Evolutionary conservation across 2,888 invertebrate genomes (phyloP).

Genomic region (Nezara viridula): DNA sequence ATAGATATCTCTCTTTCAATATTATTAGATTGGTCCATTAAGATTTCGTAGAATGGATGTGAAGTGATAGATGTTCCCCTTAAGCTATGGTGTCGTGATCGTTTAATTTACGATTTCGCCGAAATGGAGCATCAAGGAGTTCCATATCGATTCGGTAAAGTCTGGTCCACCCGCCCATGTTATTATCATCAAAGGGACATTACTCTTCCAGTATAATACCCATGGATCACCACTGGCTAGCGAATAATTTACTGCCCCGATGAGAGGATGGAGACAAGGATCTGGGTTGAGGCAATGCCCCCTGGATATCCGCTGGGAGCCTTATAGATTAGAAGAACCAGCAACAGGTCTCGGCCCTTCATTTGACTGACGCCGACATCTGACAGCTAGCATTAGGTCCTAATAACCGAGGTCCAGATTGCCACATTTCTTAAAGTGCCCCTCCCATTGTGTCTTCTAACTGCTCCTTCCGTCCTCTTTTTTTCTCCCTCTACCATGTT

Average conservation of each 20-base stretch:
- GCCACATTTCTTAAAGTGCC: slow-evolving; percentile 49
- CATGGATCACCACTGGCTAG: neutral
- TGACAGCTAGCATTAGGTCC: slow-evolving; percentile 30
- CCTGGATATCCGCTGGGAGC: neutral
- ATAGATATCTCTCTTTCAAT: neutral
- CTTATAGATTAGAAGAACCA: slow-evolving; percentile 14
- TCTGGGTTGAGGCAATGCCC: neutral
- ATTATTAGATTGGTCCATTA: neutral
- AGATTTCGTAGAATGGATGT: neutral
- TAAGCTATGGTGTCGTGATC: neutral
- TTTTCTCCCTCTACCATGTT: neutral
- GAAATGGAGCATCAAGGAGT: slow-evolving; percentile 19
- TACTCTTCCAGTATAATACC: slow-evolving; percentile 2
- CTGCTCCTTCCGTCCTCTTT: slow-evolving; percentile 12
- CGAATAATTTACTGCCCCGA: neutral
- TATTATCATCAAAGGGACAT: slow-evolving; percentile 19
- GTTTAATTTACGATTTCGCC: neutral
- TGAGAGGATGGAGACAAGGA: neutral
- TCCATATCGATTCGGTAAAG: neutral
- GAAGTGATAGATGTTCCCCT: neutral
- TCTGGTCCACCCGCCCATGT: neutral
- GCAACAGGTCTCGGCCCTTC: slow-evolving; percentile 16
- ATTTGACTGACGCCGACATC: slow-evolving; percentile 43
- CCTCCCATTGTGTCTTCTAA: slow-evolving; percentile 39
- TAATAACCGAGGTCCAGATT: slow-evolving; percentile 41